Conservation (phyloP, 92 coral and sea anemone genomes). For the Pocillopora grandis region DNA sequence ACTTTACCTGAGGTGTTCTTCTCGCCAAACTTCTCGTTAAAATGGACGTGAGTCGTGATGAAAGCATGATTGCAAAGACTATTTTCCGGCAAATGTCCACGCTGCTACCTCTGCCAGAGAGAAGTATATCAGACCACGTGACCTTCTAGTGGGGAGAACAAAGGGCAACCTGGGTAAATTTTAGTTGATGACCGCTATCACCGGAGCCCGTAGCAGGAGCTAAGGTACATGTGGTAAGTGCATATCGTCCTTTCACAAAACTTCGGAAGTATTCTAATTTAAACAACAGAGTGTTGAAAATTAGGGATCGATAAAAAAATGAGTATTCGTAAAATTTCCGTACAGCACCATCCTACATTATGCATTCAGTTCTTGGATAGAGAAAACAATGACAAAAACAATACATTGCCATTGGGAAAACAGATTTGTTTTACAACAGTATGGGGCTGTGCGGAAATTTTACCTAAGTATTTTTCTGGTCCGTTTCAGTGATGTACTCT, state of each 20-base stretch:
- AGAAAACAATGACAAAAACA: no score
- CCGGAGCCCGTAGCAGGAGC: neutral
- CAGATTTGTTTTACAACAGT: no score
- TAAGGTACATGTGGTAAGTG: neutral
- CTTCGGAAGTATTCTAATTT: no score
- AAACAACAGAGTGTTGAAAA: no score
- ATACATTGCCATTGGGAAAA: no score
- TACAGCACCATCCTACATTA: no score
- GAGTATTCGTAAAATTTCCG: no score
- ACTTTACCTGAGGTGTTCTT: conserved; percentile 84
- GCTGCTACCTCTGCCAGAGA: conserved; percentile 58
- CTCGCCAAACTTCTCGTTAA: conserved; percentile 83
- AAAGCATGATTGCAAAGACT: conserved; percentile 77
- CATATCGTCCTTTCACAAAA: neutral
- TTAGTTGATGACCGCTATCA: conserved; percentile 29
- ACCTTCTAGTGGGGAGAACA: neutral
- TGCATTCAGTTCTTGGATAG: no score
- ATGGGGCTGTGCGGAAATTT: no score
- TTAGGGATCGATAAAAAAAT: no score
- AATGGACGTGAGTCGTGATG: conserved; percentile 80
- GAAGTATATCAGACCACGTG: conserved; percentile 57
- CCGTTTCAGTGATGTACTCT: no score
- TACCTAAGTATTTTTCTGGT: no score
- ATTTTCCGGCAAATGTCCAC: conserved; percentile 46
- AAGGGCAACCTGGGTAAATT: conserved; percentile 43